A percentile compares a stretch with the other conserved stretches of the same genome.
These are phyloP conservation scores for Thalassoma bifasciatum DNA, from an alignment of 2,113 vertebrate species.

Conservation along the genomic window DNA sequence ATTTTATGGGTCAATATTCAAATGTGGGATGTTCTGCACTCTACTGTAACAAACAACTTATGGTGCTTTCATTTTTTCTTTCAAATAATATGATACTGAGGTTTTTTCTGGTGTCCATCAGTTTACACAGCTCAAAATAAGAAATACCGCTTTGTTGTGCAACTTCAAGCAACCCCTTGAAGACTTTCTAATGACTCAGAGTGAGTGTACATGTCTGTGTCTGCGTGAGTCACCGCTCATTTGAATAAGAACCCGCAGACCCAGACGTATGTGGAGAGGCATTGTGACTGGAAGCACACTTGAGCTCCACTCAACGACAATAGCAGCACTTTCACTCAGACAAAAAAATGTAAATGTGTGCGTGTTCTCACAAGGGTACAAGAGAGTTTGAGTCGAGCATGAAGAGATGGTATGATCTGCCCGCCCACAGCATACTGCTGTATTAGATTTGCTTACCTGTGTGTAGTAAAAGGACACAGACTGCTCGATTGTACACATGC, in stretches of 20 bases:
- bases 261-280: constrained; percentile 60
- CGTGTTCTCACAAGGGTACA: constrained; percentile 6
- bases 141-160: constrained; percentile 42
- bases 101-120: constrained; percentile 5
- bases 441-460: constrained; percentile 18
- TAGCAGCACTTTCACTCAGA: constrained; percentile 21
- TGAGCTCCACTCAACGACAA: constrained; percentile 50
- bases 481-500: constrained; percentile 17
- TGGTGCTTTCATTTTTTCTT: too few species aligned
- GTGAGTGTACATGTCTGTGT: constrained; percentile 32
- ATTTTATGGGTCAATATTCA: too few species aligned
- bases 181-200: constrained; percentile 63
- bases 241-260: constrained; percentile 65
- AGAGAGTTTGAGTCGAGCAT: constrained; percentile 12
- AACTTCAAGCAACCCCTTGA: constrained; percentile 57
- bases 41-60: constrained; percentile 50
- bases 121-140: constrained; percentile 33
- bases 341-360: constrained; percentile 7
- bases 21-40: too few species aligned
- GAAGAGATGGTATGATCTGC: constrained; percentile 5
- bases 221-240: constrained; percentile 64
- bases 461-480: constrained; percentile 16
- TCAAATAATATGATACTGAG: too few species aligned
- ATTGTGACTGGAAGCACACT: constrained; percentile 63
- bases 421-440: constrained; percentile 28